Evolutionary conservation across 2,113 vertebrate species (phyloP).

Genomic region (Corythoichthys intestinalis): DNA sequence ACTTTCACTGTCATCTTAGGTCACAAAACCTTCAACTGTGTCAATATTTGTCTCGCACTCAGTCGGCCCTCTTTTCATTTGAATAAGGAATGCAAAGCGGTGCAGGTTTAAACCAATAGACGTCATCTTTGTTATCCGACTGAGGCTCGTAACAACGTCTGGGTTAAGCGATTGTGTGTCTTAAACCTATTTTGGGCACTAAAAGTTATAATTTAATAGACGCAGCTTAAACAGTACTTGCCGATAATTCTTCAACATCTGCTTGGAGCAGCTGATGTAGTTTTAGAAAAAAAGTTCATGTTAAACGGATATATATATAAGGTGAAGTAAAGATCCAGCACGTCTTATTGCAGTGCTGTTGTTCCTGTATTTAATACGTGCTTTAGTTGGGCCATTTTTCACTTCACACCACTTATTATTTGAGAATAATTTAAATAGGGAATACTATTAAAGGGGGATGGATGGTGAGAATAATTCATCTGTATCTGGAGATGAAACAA

Average conservation of each 20-base stretch:
- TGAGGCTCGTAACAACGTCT: slow-evolving; percentile 15
- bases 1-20: slow-evolving; percentile 14
- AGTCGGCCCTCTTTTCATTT: slow-evolving; percentile 27
- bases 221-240: slow-evolving; percentile 34
- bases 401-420: slow-evolving; percentile 14
- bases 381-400: slow-evolving; percentile 31
- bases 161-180: slow-evolving; percentile 25
- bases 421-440: slow-evolving; percentile 9
- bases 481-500: slow-evolving; percentile 42
- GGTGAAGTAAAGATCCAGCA: not conserved
- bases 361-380: slow-evolving; percentile 48
- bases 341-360: slow-evolving; percentile 36
- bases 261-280: slow-evolving; percentile 3
- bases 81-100: slow-evolving; percentile 16
- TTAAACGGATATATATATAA: not conserved
- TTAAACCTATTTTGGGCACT: slow-evolving; percentile 47
- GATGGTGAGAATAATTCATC: slow-evolving; percentile 14
- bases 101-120: slow-evolving; percentile 25
- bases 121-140: slow-evolving; percentile 15
- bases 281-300: not conserved
- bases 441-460: slow-evolving; percentile 6
- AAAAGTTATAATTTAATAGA: slow-evolving; percentile 59
- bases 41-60: slow-evolving; percentile 13
- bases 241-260: slow-evolving; percentile 18
- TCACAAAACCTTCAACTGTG: slow-evolving; percentile 5